Conservation (phyloP, 2,888 invertebrate genomes). For the Steromphala cineraria region DNA sequence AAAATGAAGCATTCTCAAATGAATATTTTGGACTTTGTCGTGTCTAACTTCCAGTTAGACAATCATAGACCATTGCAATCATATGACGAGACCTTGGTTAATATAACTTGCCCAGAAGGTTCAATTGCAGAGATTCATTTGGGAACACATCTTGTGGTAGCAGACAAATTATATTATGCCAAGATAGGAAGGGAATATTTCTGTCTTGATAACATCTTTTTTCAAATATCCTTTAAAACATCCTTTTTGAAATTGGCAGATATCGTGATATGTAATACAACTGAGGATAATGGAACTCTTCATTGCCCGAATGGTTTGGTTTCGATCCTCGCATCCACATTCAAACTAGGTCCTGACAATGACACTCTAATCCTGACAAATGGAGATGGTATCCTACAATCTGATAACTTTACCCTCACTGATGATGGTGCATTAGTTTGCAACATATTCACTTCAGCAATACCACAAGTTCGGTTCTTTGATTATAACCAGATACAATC, state of each 20-base stretch:
- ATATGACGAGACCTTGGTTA: too few relatives aligned
- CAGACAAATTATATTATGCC: not conserved
- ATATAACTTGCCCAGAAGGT: too few relatives aligned
- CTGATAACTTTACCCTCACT: not conserved
- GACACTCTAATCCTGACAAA: not conserved
- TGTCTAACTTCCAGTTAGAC: too few relatives aligned
- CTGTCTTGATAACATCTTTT: not conserved
- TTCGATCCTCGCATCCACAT: not conserved
- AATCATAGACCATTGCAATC: too few relatives aligned
- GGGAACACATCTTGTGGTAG: too few relatives aligned
- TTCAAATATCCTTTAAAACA: not conserved
- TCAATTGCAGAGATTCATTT: too few relatives aligned
- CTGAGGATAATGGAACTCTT: not conserved
- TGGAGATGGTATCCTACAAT: not conserved
- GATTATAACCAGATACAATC: constrained; percentile 1
- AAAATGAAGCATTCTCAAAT: too few relatives aligned
- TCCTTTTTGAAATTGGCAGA: not conserved
- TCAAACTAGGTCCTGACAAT: not conserved
- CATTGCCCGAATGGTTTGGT: not conserved
- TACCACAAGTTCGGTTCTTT: not conserved
- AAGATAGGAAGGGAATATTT: not conserved
- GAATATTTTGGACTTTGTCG: too few relatives aligned
- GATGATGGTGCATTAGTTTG: not conserved
- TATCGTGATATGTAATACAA: not conserved
- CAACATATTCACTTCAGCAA: not conserved